Percentiles rank a stretch among this genome's conserved stretches.
phyloP scores from a whole-genome alignment of 2,888 invertebrate species.

The Therioaphis trifolii region DNA sequence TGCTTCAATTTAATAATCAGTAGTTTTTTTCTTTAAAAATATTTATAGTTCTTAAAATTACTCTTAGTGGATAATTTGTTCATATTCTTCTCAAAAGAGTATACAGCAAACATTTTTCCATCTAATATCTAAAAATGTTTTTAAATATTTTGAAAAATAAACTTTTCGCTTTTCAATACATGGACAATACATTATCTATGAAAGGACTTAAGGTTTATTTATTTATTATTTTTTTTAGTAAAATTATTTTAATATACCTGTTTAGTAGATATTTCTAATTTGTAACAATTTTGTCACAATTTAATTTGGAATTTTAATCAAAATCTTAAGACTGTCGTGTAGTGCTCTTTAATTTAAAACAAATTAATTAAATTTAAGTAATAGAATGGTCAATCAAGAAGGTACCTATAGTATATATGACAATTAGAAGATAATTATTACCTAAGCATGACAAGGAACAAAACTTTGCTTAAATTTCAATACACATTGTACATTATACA shows the following conservation, averaged over 20 bases:
- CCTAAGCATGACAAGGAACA: conserved; percentile 49
- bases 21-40: background rate
- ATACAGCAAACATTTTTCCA: too few relatives aligned
- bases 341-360: background rate
- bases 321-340: background rate
- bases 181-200: background rate
- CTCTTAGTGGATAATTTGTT: background rate
- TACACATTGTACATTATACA: conserved; percentile 18
- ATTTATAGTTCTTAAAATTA: background rate
- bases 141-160: too few relatives aligned
- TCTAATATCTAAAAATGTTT: too few relatives aligned
- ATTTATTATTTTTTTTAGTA: background rate
- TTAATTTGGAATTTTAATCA: background rate
- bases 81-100: background rate
- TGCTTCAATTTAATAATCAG: background rate
- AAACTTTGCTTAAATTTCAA: conserved; percentile 43
- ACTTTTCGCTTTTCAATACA: background rate
- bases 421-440: background rate
- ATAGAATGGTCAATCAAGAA: background rate
- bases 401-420: background rate
- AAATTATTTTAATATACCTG: background rate
- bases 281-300: background rate
- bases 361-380: background rate
- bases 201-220: too few relatives aligned
- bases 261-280: background rate